phyloP scores from a whole-genome alignment of 1,140 invertebrate genomes.

The Panulirus ornatus region DNA sequence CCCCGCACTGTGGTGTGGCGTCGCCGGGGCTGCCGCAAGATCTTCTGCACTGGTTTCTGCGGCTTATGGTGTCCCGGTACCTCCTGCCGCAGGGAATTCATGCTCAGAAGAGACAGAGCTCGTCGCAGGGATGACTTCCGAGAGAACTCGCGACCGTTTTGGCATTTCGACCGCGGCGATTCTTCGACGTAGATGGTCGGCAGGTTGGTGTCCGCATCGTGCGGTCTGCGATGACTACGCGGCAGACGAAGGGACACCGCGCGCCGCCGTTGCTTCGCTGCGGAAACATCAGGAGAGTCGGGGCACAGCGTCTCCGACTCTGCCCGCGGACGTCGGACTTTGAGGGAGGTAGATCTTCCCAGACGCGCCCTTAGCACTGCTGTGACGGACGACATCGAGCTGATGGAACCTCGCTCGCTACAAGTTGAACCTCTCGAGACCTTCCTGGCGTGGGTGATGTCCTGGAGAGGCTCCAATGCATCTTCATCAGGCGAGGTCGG shows the following conservation, averaged over 20 bases:
- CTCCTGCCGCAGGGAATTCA: conserved; percentile 55
- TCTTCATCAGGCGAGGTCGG: conserved; percentile 12
- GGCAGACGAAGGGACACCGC: conserved; percentile 58
- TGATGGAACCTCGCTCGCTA: conserved; percentile 56
- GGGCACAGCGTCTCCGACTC: not conserved
- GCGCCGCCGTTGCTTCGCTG: conserved; percentile 13
- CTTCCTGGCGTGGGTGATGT: conserved; percentile 36
- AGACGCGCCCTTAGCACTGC: conserved; percentile 47
- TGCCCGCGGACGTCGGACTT: conserved; percentile 33
- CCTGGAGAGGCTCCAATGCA: conserved; percentile 36
- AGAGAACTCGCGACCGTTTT: not conserved
- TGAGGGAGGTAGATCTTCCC: conserved; percentile 49
- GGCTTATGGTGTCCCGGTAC: not conserved
- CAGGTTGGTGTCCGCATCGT: conserved; percentile 58
- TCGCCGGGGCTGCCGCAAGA: conserved; percentile 52
- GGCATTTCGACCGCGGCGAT: conserved; percentile 20
- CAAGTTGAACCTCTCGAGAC: conserved; percentile 39
- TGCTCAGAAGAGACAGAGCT: conserved; percentile 61
- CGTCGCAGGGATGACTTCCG: conserved; percentile 53
- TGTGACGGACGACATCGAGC: conserved; percentile 44
- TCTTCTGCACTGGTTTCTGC: conserved; percentile 61
- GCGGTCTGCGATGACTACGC: conserved; percentile 43
- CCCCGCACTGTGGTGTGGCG: conserved; percentile 61
- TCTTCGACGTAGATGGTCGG: conserved; percentile 66
- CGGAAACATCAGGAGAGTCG: not conserved